Conservation (phyloP, 2,797 vertebrate genomes). For the Rallus crepitans region DNA sequence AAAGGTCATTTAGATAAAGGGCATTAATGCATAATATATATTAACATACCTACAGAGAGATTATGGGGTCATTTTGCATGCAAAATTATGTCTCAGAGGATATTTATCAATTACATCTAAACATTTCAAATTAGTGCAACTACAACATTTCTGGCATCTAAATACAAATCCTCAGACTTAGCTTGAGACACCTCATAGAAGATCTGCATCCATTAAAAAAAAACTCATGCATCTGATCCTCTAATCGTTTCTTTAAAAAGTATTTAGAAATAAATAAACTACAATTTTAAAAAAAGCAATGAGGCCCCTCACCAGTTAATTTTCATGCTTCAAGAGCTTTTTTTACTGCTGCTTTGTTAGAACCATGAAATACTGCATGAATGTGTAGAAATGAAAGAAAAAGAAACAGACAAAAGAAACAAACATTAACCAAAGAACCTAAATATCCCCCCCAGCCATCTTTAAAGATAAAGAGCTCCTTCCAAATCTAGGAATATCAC, state of each 20-base stretch:
- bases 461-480: constrained; percentile 78
- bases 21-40: constrained; percentile 83
- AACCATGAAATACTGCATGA: constrained; percentile 89
- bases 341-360: constrained; percentile 89
- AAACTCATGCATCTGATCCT: constrained; percentile 85
- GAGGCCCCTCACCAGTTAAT: constrained; percentile 89
- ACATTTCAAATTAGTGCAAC: constrained; percentile 82
- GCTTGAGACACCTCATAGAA: constrained; percentile 82
- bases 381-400: constrained; percentile 89
- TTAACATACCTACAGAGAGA: constrained; percentile 83
- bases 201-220: constrained; percentile 85
- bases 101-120: constrained; percentile 79
- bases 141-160: constrained; percentile 82
- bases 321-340: constrained; percentile 88
- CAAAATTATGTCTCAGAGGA: constrained; percentile 85
- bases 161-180: constrained; percentile 80
- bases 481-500: constrained; percentile 75
- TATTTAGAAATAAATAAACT: constrained; percentile 82
- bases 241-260: constrained; percentile 71
- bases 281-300: constrained; percentile 84
- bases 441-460: constrained; percentile 77
- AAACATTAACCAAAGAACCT: constrained; percentile 88
- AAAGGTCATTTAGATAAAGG: constrained; percentile 82
- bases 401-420: constrained; percentile 89
- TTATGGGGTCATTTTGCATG: constrained; percentile 84